Evolutionary conservation across 2,888 invertebrate genomes (phyloP).

Genomic region (Stenoptilia bipunctidactyla): DNA sequence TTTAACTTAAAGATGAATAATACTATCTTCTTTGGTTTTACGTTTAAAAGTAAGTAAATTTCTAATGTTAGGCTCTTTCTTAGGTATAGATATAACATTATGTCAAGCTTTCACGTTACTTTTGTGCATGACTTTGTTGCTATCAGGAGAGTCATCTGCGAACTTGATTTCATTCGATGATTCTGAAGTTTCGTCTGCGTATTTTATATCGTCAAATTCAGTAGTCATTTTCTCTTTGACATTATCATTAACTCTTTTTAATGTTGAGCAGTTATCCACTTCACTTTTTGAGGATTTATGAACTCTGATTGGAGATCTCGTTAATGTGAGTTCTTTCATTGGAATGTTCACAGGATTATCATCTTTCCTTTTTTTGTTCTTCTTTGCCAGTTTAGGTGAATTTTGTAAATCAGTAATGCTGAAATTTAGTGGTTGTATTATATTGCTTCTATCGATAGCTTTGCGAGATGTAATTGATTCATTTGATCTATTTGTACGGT

Average conservation of each 20-base stretch:
- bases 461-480: slow-evolving; percentile 48
- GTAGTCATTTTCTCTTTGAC: slow-evolving; percentile 74
- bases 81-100: neutral
- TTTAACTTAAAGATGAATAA: neutral
- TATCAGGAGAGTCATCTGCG: slow-evolving; percentile 60
- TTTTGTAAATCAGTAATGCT: slow-evolving; percentile 59
- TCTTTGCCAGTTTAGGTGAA: slow-evolving; percentile 42
- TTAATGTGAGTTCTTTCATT: slow-evolving; percentile 52
- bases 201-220: slow-evolving; percentile 76
- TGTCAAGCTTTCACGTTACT: slow-evolving; percentile 45
- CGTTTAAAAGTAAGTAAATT: slow-evolving; percentile 5
- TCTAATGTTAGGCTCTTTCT: neutral
- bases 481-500: slow-evolving; percentile 38
- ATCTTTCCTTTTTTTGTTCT: slow-evolving; percentile 42
- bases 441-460: slow-evolving; percentile 45
- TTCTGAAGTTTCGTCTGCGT: slow-evolving; percentile 79
- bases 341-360: slow-evolving; percentile 40
- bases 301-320: slow-evolving; percentile 46
- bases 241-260: slow-evolving; percentile 75
- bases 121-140: slow-evolving; percentile 50
- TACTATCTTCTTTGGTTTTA: slow-evolving; percentile 1
- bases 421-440: slow-evolving; percentile 64
- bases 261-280: slow-evolving; percentile 39
- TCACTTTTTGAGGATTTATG: slow-evolving; percentile 40
- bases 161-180: slow-evolving; percentile 61